Evolutionary conservation across 1,140 invertebrate genomes (phyloP).

Genomic region (Drosophila cardini): DNA sequence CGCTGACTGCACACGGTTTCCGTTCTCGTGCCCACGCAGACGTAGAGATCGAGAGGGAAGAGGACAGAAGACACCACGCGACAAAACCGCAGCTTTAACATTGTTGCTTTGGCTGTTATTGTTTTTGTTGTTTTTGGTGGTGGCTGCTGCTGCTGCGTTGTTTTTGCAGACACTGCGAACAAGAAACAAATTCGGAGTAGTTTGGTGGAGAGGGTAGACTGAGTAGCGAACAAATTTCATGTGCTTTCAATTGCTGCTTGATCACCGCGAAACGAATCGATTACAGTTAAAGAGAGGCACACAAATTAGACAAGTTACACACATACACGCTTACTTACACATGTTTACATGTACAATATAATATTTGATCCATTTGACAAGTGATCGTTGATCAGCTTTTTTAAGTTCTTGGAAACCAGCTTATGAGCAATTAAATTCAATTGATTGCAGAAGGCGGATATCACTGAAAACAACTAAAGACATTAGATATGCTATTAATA

Average conservation of each 20-base stretch:
- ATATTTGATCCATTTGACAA: slow-evolving; percentile 34
- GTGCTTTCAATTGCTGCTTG: slow-evolving; percentile 50
- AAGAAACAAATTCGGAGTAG: slow-evolving; percentile 14
- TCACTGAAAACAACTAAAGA: neutral
- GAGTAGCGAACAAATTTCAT: slow-evolving; percentile 30
- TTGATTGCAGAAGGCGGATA: slow-evolving; percentile 46
- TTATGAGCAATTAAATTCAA: slow-evolving; percentile 50
- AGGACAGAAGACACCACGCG: slow-evolving; percentile 42
- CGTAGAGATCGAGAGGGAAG: neutral
- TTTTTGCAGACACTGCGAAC: slow-evolving; percentile 9
- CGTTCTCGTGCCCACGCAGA: slow-evolving; percentile 75
- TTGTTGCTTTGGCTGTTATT: slow-evolving; percentile 20
- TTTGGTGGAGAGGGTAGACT: neutral
- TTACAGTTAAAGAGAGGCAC: slow-evolving; percentile 44
- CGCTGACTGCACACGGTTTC: slow-evolving; percentile 66
- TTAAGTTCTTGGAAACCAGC: slow-evolving; percentile 31
- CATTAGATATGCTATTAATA: neutral
- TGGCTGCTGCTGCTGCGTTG: slow-evolving; percentile 8
- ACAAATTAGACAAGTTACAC: slow-evolving; percentile 46
- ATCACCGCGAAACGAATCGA: slow-evolving; percentile 50
- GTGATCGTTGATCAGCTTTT: slow-evolving; percentile 40
- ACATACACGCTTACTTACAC: neutral
- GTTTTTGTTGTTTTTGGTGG: slow-evolving; percentile 20
- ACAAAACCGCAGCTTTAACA: slow-evolving; percentile 53
- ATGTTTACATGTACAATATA: slow-evolving; percentile 13